Percentiles rank a stretch among this genome's conserved stretches.
Evolutionary conservation across 2,113 vertebrate genomes (phyloP).

Genomic region (Zapus hudsonius): DNA sequence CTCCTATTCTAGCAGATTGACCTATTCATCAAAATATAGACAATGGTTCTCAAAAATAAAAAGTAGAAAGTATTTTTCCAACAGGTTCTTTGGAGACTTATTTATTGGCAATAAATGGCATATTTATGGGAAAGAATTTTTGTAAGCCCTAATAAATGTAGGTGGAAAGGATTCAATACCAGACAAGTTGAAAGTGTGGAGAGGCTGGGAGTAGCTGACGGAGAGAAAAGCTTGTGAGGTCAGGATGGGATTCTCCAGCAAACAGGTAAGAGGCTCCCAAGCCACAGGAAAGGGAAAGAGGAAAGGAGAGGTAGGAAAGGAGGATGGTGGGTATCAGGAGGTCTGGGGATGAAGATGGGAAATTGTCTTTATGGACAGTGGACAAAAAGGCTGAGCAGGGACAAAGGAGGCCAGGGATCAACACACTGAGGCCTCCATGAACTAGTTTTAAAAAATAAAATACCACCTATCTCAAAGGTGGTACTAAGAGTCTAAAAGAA

Average conservation of each 20-base stretch:
- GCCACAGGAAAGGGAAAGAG: background rate
- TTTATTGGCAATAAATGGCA: constrained; percentile 3
- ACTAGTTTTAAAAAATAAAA: background rate
- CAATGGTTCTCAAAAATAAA: background rate
- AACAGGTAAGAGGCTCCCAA: background rate
- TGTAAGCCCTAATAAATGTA: background rate
- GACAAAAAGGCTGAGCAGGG: background rate
- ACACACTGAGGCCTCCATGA: background rate
- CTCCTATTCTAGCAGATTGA: background rate
- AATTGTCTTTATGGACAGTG: background rate
- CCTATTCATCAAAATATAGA: background rate
- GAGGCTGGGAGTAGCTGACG: background rate
- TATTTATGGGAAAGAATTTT: background rate
- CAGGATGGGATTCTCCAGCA: background rate
- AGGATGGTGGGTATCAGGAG: background rate
- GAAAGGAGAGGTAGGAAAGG: background rate
- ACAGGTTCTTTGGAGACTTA: constrained; percentile 1
- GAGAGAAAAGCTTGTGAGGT: background rate
- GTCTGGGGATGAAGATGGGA: background rate
- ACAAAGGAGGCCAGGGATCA: background rate
- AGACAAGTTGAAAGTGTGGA: background rate
- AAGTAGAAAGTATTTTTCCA: background rate
- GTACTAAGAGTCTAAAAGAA: background rate
- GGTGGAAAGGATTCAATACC: background rate
- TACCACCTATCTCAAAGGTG: background rate